A percentile compares a stretch with the other conserved stretches of the same genome.
Conservation (phyloP, 2,797 vertebrate species). For the Spondyliosoma cantharus region DNA sequence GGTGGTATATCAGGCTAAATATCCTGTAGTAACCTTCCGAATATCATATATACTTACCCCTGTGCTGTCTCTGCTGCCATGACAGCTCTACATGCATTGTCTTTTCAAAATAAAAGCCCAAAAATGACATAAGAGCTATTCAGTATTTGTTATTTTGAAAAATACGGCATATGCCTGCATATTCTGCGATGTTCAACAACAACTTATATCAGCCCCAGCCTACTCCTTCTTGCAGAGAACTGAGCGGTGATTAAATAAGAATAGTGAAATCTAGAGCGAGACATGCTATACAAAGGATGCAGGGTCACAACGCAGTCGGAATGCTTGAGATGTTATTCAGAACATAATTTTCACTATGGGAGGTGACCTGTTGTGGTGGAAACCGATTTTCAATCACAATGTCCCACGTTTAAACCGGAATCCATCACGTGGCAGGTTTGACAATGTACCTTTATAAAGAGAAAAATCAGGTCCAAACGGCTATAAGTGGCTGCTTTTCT, state of each 20-base stretch:
- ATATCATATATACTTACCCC: too few relatives aligned
- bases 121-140: too few relatives aligned
- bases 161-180: too few relatives aligned
- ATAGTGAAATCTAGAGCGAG: not conserved
- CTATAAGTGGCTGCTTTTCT: slow-evolving; percentile 18
- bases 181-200: too few relatives aligned
- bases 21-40: too few relatives aligned
- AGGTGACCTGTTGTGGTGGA: slow-evolving; percentile 25
- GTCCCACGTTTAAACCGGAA: slow-evolving; percentile 27
- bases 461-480: slow-evolving; percentile 17
- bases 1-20: too few relatives aligned
- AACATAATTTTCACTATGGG: slow-evolving; percentile 46
- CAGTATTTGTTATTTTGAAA: too few relatives aligned
- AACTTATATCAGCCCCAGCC: too few relatives aligned
- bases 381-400: slow-evolving; percentile 16
- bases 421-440: slow-evolving; percentile 21
- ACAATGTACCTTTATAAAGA: not conserved
- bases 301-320: not conserved
- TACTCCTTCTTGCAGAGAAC: not conserved
- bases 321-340: slow-evolving; percentile 46
- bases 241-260: slow-evolving; percentile 6
- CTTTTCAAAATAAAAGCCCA: too few relatives aligned
- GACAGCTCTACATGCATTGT: too few relatives aligned
- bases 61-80: too few relatives aligned
- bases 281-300: slow-evolving; percentile 16